These are phyloP conservation scores for Drosophila acutilabella DNA, from an alignment of 2,888 invertebrate genomes.

Conservation along the genomic window DNA sequence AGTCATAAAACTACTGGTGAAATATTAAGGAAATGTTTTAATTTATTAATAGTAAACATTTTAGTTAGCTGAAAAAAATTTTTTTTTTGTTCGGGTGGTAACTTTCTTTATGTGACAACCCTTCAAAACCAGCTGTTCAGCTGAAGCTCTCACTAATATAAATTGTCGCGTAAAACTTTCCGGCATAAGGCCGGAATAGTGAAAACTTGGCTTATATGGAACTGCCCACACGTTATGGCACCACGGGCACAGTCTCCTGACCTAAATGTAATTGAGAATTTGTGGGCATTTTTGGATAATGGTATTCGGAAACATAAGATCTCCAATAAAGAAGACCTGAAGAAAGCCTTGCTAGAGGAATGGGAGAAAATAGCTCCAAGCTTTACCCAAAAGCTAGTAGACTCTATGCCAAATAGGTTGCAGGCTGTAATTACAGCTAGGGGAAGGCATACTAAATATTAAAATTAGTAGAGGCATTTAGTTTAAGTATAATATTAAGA, in stretches of 20 bases:
- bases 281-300: constrained; percentile 7
- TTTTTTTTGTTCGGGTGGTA: too few relatives aligned
- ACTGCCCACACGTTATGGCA: constrained; percentile 4
- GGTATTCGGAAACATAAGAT: not conserved
- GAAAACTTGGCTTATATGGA: not conserved
- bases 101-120: too few relatives aligned
- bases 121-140: too few relatives aligned
- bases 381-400: not conserved
- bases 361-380: not conserved
- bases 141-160: too few relatives aligned
- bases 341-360: not conserved
- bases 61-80: too few relatives aligned
- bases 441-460: not conserved
- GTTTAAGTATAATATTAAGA: too few relatives aligned
- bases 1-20: too few relatives aligned
- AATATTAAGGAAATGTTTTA: too few relatives aligned
- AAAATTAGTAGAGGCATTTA: not conserved
- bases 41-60: too few relatives aligned
- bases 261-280: constrained; percentile 11
- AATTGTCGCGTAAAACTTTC: too few relatives aligned
- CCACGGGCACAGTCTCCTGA: constrained; percentile 11
- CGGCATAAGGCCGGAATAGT: constrained; percentile 5
- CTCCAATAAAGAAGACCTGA: not conserved
- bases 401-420: constrained; percentile 8
- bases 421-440: not conserved